These are phyloP conservation scores for Sinocyclocheilus anophthalmus DNA, from an alignment of 2,113 vertebrate genomes.

Conservation along the genomic window DNA sequence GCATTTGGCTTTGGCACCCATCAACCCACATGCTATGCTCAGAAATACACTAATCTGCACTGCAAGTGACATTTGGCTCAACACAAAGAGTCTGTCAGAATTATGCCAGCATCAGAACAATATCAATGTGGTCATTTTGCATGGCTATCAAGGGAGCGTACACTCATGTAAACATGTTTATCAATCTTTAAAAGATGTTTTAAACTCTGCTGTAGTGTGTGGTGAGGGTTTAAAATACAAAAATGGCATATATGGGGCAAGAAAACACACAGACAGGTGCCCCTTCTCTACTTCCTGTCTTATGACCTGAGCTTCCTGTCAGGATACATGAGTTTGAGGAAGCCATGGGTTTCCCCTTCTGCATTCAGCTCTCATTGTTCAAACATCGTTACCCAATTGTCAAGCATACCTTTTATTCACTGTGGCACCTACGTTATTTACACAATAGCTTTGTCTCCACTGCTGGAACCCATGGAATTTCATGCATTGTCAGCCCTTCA, in stretches of 20 bases:
- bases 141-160: background rate
- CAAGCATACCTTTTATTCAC: conserved; percentile 29
- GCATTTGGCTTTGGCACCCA: conserved; percentile 32
- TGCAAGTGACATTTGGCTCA: background rate
- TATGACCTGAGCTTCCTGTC: conserved; percentile 56
- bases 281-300: conserved; percentile 49
- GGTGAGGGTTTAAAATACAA: background rate
- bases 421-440: conserved; percentile 32
- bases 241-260: background rate
- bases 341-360: conserved; percentile 36
- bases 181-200: background rate
- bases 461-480: background rate
- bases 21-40: background rate
- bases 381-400: conserved; percentile 21
- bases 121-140: conserved; percentile 35
- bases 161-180: conserved; percentile 19
- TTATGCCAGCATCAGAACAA: background rate
- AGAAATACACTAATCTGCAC: conserved; percentile 11
- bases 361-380: conserved; percentile 47
- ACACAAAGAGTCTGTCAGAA: conserved; percentile 15
- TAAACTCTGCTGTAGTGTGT: background rate
- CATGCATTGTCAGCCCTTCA: background rate
- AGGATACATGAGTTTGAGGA: conserved; percentile 51
- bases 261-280: conserved; percentile 48
- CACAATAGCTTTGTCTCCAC: conserved; percentile 9